Conservation (phyloP, 2,797 vertebrate species). For the Uromys caudimaculatus region DNA sequence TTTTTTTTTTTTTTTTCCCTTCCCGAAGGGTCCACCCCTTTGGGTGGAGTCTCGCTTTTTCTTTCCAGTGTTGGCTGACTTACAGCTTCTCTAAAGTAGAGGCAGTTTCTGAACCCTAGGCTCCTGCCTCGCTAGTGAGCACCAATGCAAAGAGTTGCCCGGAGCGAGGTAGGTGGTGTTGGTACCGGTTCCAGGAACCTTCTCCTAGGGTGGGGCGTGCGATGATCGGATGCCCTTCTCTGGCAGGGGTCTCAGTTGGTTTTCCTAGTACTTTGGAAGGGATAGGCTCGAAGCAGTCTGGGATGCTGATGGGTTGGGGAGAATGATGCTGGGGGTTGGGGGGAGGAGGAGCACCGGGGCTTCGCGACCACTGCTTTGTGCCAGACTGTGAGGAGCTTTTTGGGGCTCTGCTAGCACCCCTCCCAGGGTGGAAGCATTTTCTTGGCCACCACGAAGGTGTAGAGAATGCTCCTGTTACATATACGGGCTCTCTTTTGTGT, state of each 20-base stretch:
- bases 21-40: constrained; percentile 82
- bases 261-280: background rate
- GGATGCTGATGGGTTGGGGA: background rate
- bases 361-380: background rate
- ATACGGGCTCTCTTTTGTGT: constrained; percentile 73
- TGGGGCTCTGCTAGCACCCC: background rate
- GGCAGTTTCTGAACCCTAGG: constrained; percentile 67
- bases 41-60: constrained; percentile 87
- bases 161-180: constrained; percentile 83
- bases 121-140: background rate
- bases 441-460: background rate
- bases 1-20: constrained; percentile 55
- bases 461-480: constrained; percentile 53
- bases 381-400: background rate
- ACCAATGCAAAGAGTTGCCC: constrained; percentile 63
- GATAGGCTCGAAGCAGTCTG: background rate
- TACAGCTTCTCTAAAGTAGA: constrained; percentile 78
- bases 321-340: background rate
- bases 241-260: background rate
- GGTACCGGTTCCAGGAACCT: background rate
- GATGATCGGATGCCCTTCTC: background rate
- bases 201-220: constrained; percentile 49
- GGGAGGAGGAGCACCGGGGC: background rate
- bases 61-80: constrained; percentile 79
- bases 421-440: background rate